Base-by-base conservation (phyloP, 2,888 invertebrate genomes). In the Leptinotarsa haldemani region DNA sequence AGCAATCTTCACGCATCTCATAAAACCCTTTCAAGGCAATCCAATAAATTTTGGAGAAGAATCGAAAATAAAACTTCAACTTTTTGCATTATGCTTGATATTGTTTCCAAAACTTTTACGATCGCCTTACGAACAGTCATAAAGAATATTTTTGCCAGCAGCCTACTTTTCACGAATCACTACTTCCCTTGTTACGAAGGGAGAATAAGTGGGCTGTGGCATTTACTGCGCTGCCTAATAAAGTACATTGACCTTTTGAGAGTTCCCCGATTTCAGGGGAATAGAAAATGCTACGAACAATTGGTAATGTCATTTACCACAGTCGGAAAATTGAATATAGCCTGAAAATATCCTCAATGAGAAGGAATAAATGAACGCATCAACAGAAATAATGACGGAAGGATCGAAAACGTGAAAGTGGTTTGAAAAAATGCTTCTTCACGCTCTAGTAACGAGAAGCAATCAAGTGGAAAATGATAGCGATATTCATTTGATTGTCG, bases 21-120 rank as follows among this genome's bases (percentile, higher is more conserved):
- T 74, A 69, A 75, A 72, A 72, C 67, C 67, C 56, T 69, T 50
- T 66, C 63, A 52, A 67, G 67, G 30, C 75, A 75, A 75, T 72
- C 22, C 72, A 64, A 72, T 75, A 65, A 75, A 75, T 72, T 72
- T 63, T 53, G 66, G 52, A 50, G 58, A 50, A 56, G 67, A 67
- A 75, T 72, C 70, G 67, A 72, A 75, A 72, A 72, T 72, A 72
- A 75, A 72, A 75, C 72, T 69, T 71, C 64, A 75, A 75, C 75
- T 72, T 75, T 70, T 68, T 75, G 72, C 70, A 72, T 75, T 75
- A 75, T 71, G 71, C 72, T 72, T 64, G 75, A 75, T 72, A 75
- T 75, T 75, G 75, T 71, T 75, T 72, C 69, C 69, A 72, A 75
- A 75, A 75, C 56, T 75, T 74, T 74, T 75, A 75, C 75, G 75